A percentile compares a stretch with the other conserved stretches of the same genome.
Evolutionary conservation across 2,797 vertebrate genomes (phyloP).

Genomic region (Enteromius thamalakanensis): DNA sequence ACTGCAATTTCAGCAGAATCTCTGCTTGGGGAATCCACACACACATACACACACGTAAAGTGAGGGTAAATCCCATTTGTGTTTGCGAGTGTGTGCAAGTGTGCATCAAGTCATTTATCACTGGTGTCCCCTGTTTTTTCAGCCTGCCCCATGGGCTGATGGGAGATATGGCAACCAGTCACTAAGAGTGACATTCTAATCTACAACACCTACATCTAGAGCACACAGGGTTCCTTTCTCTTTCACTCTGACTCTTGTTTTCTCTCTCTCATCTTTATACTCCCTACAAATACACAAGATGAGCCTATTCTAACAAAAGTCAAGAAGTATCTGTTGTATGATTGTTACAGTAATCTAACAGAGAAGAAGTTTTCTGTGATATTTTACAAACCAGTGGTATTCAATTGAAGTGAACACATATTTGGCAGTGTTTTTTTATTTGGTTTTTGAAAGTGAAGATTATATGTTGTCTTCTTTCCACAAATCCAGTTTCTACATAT

Average conservation of each 20-base stretch:
- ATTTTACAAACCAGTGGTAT: constrained; percentile 7
- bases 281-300: constrained; percentile 12
- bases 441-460: background rate
- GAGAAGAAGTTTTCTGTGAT: background rate
- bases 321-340: background rate
- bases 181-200: constrained; percentile 77
- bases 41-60: constrained; percentile 18
- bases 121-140: constrained; percentile 59
- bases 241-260: constrained; percentile 9
- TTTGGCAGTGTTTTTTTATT: background rate
- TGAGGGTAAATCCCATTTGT: constrained; percentile 52
- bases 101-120: constrained; percentile 57
- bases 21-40: constrained; percentile 36
- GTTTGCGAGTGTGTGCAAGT: constrained; percentile 43
- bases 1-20: constrained; percentile 33
- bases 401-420: background rate
- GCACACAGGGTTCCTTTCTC: constrained; percentile 27
- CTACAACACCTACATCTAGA: constrained; percentile 61
- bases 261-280: constrained; percentile 38
- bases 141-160: constrained; percentile 64
- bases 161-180: constrained; percentile 71
- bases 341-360: background rate
- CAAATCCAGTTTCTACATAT: background rate
- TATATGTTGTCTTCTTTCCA: background rate
- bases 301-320: constrained; percentile 21